phyloP scores from a whole-genome alignment of 1,140 invertebrate species.

The Tetramorium simillimum region DNA sequence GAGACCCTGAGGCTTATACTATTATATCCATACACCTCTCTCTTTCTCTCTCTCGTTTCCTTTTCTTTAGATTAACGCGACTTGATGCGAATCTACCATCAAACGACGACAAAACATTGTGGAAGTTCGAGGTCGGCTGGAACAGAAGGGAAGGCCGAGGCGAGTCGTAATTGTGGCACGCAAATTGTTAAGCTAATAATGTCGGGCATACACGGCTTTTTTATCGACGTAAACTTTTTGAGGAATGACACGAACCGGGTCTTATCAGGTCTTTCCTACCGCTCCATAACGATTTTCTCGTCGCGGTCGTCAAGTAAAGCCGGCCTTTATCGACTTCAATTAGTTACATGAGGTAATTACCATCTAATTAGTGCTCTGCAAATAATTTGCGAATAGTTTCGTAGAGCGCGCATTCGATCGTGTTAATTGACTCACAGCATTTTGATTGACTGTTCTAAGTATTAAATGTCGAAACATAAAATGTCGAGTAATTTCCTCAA shows the following conservation, averaged over 20 bases:
- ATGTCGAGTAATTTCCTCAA: not conserved
- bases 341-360: slow-evolving; percentile 50
- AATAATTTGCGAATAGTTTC: slow-evolving; percentile 35
- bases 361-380: slow-evolving; percentile 42
- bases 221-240: slow-evolving; percentile 20
- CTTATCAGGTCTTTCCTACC: slow-evolving; percentile 25
- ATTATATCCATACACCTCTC: not conserved
- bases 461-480: not conserved
- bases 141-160: slow-evolving; percentile 23
- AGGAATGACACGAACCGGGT: slow-evolving; percentile 8
- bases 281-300: not conserved
- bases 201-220: slow-evolving; percentile 8
- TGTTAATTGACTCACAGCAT: slow-evolving; percentile 34
- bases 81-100: slow-evolving; percentile 64
- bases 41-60: not conserved
- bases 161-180: slow-evolving; percentile 62
- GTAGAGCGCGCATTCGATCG: slow-evolving; percentile 2
- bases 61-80: slow-evolving; percentile 50
- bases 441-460: slow-evolving; percentile 28
- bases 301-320: slow-evolving; percentile 21
- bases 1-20: slow-evolving; percentile 13
- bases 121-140: slow-evolving; percentile 30
- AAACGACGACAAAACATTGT: slow-evolving; percentile 39
- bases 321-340: slow-evolving; percentile 4
- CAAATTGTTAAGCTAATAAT: slow-evolving; percentile 67